Evolutionary conservation across 2,888 invertebrate genomes (phyloP).

Genomic region (Brassicogethes aeneus): DNA sequence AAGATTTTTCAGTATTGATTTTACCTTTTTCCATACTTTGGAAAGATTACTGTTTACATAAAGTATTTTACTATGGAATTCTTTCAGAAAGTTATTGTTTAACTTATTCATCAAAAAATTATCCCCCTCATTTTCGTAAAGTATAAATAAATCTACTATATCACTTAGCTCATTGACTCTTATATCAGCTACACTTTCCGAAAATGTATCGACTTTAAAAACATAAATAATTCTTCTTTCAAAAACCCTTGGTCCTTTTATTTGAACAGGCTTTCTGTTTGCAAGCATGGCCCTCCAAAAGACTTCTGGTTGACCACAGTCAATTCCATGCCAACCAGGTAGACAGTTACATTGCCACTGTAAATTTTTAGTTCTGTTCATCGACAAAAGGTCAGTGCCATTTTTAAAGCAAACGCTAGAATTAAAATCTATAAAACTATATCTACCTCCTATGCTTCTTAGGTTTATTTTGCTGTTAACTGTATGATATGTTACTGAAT

Average conservation of each 20-base stretch:
- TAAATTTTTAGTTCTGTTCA: conserved; percentile 31
- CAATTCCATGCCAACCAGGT: conserved; percentile 55
- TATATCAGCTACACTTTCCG: conserved; percentile 49
- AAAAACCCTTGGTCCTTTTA: conserved; percentile 40
- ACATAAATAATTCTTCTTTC: conserved; percentile 49
- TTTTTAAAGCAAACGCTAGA: conserved; percentile 38
- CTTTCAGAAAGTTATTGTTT: conserved; percentile 41
- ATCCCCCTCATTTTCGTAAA: conserved; percentile 43
- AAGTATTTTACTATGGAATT: conserved; percentile 46
- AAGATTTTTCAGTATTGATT: conserved; percentile 39
- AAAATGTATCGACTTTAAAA: conserved; percentile 45
- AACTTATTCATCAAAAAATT: conserved; percentile 41
- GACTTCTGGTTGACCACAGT: conserved; percentile 59
- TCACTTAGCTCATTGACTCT: conserved; percentile 50
- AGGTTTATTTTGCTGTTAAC: conserved; percentile 23
- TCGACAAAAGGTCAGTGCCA: conserved; percentile 38
- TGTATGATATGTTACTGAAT: conserved; percentile 31
- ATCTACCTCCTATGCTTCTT: conserved; percentile 22
- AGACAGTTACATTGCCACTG: conserved; percentile 47
- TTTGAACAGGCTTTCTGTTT: conserved; percentile 41
- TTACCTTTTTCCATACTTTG: conserved; percentile 40
- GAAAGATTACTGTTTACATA: conserved; percentile 38
- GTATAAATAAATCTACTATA: conserved; percentile 56
- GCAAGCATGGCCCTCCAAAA: conserved; percentile 57
- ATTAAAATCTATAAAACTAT: conserved; percentile 36